Percentiles rank a stretch among this genome's conserved stretches.
phyloP scores from a whole-genome alignment of 2,797 vertebrate genomes.

The Lycodopsis pacificus region DNA sequence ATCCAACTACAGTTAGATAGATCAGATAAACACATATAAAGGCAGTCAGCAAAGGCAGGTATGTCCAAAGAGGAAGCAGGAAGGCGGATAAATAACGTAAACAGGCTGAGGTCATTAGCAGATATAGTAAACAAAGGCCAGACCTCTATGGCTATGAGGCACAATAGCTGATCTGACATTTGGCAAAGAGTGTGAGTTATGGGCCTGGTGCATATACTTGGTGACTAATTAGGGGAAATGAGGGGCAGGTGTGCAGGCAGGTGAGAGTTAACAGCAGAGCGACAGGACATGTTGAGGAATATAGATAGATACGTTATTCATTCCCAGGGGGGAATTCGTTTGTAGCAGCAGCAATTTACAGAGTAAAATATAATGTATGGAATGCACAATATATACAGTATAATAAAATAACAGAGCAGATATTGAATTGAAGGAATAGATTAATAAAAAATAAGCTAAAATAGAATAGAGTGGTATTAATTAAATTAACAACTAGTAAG shows the following conservation, averaged over 20 bases:
- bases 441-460: too few relatives aligned
- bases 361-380: too few relatives aligned
- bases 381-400: too few relatives aligned
- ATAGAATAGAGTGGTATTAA: too few relatives aligned
- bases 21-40: neutral
- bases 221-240: conserved; percentile 4
- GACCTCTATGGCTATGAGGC: neutral
- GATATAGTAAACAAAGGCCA: neutral
- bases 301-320: too few relatives aligned
- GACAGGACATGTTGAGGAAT: neutral
- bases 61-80: neutral
- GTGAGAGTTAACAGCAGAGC: neutral
- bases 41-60: neutral
- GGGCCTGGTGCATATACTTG: neutral
- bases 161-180: neutral
- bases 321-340: too few relatives aligned
- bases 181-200: too few relatives aligned
- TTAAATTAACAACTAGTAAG: too few relatives aligned
- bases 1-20: neutral
- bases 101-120: neutral
- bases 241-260: conserved; percentile 13
- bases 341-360: too few relatives aligned
- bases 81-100: neutral
- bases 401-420: too few relatives aligned
- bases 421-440: too few relatives aligned